Evolutionary conservation across 2,797 vertebrate species (phyloP).

Genomic region (Manis crassicaudata): DNA sequence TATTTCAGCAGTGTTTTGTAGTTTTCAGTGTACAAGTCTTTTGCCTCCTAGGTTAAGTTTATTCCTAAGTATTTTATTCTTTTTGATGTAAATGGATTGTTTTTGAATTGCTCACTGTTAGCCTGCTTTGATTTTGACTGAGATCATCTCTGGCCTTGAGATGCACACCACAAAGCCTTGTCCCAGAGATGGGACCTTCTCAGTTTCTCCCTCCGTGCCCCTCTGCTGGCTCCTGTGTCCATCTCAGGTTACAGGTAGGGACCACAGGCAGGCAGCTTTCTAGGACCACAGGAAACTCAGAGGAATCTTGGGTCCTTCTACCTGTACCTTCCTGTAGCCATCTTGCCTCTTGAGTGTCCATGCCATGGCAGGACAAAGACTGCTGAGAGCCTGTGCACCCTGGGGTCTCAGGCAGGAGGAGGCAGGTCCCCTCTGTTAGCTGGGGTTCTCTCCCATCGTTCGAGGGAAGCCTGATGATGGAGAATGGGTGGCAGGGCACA

Average conservation of each 20-base stretch:
- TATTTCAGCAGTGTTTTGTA: background rate
- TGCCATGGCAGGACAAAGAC: background rate
- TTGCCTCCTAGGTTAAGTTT: background rate
- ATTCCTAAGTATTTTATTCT: background rate
- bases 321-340: background rate
- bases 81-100: background rate
- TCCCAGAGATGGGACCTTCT: background rate
- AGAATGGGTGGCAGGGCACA: accelerated
- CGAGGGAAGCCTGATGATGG: background rate
- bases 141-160: background rate
- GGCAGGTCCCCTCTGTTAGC: background rate
- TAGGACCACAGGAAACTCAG: background rate
- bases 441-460: background rate
- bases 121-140: background rate
- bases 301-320: background rate
- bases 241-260: background rate
- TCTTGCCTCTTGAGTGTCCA: background rate
- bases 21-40: background rate
- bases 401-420: background rate
- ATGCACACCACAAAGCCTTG: background rate
- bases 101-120: background rate
- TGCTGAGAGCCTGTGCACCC: background rate
- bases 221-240: background rate
- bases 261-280: background rate
- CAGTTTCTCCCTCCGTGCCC: background rate